phyloP scores from a whole-genome alignment of 2,888 invertebrate species.

The Lasioglossum lativentre region DNA sequence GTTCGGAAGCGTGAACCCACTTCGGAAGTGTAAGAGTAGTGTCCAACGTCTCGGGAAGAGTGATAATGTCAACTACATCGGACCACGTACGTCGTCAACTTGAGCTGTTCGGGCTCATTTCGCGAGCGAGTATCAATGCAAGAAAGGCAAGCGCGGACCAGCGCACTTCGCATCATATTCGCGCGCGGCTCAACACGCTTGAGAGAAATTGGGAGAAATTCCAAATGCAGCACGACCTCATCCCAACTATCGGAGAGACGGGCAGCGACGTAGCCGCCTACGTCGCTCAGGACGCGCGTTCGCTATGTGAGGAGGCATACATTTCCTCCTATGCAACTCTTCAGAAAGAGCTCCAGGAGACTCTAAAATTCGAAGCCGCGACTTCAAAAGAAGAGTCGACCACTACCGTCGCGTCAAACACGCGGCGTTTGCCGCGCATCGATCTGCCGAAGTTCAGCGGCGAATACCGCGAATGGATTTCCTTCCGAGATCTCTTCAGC shows the following conservation, averaged over 20 bases:
- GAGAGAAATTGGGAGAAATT: not conserved
- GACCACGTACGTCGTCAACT: not conserved
- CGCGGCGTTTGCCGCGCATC: not conserved
- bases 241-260: not conserved
- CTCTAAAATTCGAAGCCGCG: not conserved
- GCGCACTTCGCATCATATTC: not conserved
- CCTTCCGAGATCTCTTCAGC: not conserved
- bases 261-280: not conserved
- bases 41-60: no score
- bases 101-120: not conserved
- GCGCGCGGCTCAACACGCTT: not conserved
- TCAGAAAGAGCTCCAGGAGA: not conserved
- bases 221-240: not conserved
- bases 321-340: not conserved
- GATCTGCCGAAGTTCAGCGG: not conserved
- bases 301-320: not conserved
- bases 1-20: no score
- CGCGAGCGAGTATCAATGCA: not conserved
- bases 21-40: no score
- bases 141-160: not conserved
- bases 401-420: not conserved
- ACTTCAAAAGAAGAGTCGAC: not conserved
- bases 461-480: not conserved
- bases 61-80: no score
- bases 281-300: not conserved